phyloP scores from a whole-genome alignment of 2,888 invertebrate genomes.

The Leistus spinibarbis region DNA sequence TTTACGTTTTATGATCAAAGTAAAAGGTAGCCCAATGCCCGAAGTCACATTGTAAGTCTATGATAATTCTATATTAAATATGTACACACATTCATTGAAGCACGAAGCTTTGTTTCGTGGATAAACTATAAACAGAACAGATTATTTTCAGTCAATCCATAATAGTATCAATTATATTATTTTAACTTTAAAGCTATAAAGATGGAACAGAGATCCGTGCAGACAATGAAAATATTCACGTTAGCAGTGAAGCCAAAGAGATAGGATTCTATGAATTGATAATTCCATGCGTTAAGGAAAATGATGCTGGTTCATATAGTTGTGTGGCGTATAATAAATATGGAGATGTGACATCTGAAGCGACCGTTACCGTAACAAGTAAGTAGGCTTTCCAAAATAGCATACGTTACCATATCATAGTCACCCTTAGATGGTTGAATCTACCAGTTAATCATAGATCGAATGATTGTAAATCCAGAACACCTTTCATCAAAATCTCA shows the following conservation, averaged over 20 bases:
- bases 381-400: conserved; percentile 44
- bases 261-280: conserved; percentile 87
- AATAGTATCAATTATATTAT: background rate
- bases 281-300: conserved; percentile 76
- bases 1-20: conserved; percentile 86
- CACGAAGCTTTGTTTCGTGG: too few relatives aligned
- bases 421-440: background rate
- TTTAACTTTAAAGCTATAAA: conserved; percentile 74
- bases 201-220: conserved; percentile 75
- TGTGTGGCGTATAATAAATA: conserved; percentile 83
- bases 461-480: background rate
- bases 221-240: conserved; percentile 70
- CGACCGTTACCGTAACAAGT: conserved; percentile 80
- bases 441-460: background rate
- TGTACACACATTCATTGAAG: background rate
- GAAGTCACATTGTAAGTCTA: conserved; percentile 85
- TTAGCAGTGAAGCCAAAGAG: conserved; percentile 75
- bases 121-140: background rate
- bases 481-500: too few relatives aligned
- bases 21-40: conserved; percentile 87
- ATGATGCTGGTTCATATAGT: conserved; percentile 84
- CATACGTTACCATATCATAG: too few relatives aligned
- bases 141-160: too few relatives aligned
- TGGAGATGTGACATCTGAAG: conserved; percentile 78
- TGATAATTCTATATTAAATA: too few relatives aligned